phyloP scores from a whole-genome alignment of 2,888 invertebrate genomes.

The Harmothoe impar region DNA sequence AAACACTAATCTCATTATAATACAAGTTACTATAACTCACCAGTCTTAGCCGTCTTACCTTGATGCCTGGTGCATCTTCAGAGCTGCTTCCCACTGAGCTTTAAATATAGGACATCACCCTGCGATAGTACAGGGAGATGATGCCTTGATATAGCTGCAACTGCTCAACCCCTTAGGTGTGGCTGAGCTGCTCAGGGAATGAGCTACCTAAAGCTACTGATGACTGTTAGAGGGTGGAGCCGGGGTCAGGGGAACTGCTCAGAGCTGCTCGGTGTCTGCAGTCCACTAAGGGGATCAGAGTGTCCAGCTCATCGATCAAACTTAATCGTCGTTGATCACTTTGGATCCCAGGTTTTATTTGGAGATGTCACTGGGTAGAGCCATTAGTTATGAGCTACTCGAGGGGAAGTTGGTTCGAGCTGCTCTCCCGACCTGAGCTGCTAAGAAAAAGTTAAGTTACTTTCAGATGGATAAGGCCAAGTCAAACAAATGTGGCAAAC shows the following conservation, averaged over 20 bases:
- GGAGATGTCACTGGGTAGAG: neutral
- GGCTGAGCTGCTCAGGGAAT: too few species aligned
- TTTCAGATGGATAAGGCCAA: neutral
- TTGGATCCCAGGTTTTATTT: neutral
- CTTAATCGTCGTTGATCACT: conserved; percentile 42
- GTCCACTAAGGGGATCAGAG: neutral
- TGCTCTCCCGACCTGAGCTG: neutral
- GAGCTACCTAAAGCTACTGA: too few species aligned
- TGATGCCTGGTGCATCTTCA: too few species aligned
- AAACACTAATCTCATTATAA: too few species aligned
- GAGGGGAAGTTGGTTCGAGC: neutral
- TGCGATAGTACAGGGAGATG: too few species aligned
- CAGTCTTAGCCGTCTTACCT: too few species aligned
- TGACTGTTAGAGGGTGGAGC: too few species aligned
- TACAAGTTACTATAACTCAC: too few species aligned
- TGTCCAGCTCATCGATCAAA: conserved; percentile 42
- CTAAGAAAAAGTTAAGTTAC: neutral
- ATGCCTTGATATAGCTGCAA: too few species aligned
- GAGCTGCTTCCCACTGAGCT: too few species aligned
- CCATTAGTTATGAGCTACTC: conserved; percentile 28
- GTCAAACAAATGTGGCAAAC: neutral
- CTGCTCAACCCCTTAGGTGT: too few species aligned
- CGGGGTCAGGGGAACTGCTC: neutral
- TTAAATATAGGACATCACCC: too few species aligned
- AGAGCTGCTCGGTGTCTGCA: neutral